Evolutionary conservation across 30 jellyfish, hydroid and myxozoan species (phyloP).

Genomic region (Aurelia sp.): DNA sequence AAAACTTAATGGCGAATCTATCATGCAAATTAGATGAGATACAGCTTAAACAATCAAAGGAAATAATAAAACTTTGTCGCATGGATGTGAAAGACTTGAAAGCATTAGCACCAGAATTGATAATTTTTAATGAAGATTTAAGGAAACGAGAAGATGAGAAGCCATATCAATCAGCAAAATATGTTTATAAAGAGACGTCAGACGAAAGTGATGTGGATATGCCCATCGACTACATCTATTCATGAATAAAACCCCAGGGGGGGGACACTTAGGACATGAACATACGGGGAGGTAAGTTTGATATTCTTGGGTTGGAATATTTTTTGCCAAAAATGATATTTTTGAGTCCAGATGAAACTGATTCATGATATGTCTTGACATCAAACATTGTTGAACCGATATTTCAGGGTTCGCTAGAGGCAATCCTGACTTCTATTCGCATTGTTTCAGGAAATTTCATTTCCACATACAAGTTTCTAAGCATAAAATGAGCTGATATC

Average conservation of each 20-base stretch:
- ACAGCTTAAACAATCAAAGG: constrained; percentile 27
- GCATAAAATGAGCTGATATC: no score
- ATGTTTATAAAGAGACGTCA: background rate
- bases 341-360: no score
- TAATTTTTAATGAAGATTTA: constrained; percentile 31
- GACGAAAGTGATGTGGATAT: constrained; percentile 26
- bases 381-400: no score
- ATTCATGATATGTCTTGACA: no score
- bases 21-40: background rate
- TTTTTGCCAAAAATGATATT: no score
- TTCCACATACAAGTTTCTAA: no score
- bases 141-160: background rate
- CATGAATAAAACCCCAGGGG: background rate
- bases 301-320: no score
- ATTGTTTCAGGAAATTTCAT: no score
- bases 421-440: no score
- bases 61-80: constrained; percentile 16
- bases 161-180: background rate
- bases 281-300: no score
- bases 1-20: background rate
- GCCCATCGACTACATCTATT: constrained; percentile 27
- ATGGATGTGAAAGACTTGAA: constrained; percentile 31
- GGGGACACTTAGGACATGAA: no score
- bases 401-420: no score
- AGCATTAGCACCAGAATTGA: constrained; percentile 27